phyloP scores from a whole-genome alignment of 2,797 vertebrate genomes.

The Loriculus beryllinus region DNA sequence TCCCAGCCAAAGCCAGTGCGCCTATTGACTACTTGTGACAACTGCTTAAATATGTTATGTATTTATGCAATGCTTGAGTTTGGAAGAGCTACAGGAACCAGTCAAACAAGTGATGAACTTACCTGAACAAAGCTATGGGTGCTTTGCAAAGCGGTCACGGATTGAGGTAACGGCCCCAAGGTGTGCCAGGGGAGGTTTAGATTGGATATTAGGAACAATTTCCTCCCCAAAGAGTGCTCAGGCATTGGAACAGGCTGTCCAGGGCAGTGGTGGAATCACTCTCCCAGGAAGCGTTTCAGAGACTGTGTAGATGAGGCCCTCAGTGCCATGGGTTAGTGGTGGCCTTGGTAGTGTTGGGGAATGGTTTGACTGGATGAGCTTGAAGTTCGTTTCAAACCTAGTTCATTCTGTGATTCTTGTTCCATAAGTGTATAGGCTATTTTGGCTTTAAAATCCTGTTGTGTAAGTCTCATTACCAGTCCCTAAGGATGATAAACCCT shows the following conservation, averaged over 20 bases:
- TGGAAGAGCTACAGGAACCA: not conserved
- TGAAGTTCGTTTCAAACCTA: not conserved
- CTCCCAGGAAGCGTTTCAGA: not conserved
- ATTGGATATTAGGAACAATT: not conserved
- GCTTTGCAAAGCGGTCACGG: not conserved
- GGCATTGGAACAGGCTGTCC: not conserved
- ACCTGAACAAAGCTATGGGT: not conserved
- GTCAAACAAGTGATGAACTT: not conserved
- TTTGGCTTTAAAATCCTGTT: not conserved
- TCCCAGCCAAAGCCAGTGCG: not conserved
- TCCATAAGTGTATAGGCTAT: not conserved
- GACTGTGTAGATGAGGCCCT: not conserved
- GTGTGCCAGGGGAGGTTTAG: not conserved
- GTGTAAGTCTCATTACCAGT: not conserved
- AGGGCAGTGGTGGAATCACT: not conserved
- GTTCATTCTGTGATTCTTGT: not conserved
- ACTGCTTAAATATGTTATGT: not conserved
- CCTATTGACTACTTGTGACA: not conserved
- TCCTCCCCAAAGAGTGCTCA: not conserved
- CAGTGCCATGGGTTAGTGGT: not conserved
- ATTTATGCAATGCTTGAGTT: not conserved
- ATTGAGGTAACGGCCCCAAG: not conserved
- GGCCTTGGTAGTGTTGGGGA: not conserved
- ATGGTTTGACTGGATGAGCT: not conserved
- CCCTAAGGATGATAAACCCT: not conserved